Evolutionary conservation across 2,888 invertebrate species (phyloP).

Genomic region (Oscheius sp.): DNA sequence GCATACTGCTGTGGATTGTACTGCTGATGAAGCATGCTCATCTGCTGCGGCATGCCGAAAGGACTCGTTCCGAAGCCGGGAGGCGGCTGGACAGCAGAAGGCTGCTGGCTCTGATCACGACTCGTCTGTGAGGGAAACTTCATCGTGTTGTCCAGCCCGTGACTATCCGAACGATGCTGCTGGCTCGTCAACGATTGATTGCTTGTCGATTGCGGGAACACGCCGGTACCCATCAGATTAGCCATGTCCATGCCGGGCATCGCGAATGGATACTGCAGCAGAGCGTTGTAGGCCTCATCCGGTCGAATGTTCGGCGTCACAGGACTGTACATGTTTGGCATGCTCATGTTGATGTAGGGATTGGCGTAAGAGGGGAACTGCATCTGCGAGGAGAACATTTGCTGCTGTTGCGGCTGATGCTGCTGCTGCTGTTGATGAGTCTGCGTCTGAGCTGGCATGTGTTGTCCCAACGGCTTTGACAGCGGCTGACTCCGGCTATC

Average conservation of each 20-base stretch:
- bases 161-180: constrained; percentile 49
- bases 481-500: background rate
- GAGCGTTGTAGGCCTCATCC: constrained; percentile 54
- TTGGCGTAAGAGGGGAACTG: constrained; percentile 42
- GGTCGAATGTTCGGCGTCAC: constrained; percentile 44
- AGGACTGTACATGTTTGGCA: constrained; percentile 57
- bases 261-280: constrained; percentile 56
- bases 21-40: constrained; percentile 53
- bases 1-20: constrained; percentile 31
- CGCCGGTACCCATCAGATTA: constrained; percentile 17
- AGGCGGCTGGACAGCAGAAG: constrained; percentile 58
- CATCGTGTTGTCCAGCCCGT: constrained; percentile 50
- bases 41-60: constrained; percentile 53
- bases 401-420: constrained; percentile 45
- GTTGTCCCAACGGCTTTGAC: constrained; percentile 11
- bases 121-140: constrained; percentile 49
- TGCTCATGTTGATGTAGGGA: constrained; percentile 55
- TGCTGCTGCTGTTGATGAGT: constrained; percentile 39
- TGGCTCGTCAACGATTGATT: constrained; percentile 25
- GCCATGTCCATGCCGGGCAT: constrained; percentile 25
- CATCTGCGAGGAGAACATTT: constrained; percentile 47
- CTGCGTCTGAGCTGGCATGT: constrained; percentile 6
- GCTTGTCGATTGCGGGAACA: constrained; percentile 14
- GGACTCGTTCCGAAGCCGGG: constrained; percentile 53
- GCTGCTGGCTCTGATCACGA: constrained; percentile 53